Conservation (phyloP, 1,140 invertebrate genomes). For the Muscidifurax raptorellus region DNA sequence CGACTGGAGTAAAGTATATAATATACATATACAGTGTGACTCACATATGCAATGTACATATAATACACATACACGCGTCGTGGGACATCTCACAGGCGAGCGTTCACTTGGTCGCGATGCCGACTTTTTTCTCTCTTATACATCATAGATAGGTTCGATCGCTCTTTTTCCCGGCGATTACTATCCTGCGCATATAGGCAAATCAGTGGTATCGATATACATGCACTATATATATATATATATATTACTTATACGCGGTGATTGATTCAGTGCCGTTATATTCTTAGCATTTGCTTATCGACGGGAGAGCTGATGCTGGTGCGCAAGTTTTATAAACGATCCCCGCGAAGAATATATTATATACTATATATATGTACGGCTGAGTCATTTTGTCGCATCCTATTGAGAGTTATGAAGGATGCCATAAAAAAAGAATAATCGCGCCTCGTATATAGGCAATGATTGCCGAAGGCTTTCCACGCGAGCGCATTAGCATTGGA, state of each 20-base stretch:
- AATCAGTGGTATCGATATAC: neutral
- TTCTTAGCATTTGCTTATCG: neutral
- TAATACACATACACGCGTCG: neutral
- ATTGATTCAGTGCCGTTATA: neutral
- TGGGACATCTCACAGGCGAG: conserved; percentile 43
- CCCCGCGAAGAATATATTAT: no score
- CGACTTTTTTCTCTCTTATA: neutral
- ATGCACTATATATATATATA: no score
- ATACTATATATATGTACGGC: no score
- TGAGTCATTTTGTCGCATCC: neutral
- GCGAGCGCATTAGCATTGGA: neutral
- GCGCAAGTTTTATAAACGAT: no score
- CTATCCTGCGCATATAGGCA: neutral
- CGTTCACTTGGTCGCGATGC: conserved; percentile 39
- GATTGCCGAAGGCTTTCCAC: neutral
- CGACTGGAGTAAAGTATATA: conserved; percentile 53
- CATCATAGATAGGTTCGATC: neutral
- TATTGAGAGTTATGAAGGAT: neutral
- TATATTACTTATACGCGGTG: no score
- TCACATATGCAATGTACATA: conserved; percentile 3
- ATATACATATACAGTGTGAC: neutral
- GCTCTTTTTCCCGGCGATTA: neutral
- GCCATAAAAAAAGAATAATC: neutral
- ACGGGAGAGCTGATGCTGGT: neutral
- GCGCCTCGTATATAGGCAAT: neutral